Percentiles rank a stretch among this genome's conserved stretches.
phyloP scores from a whole-genome alignment of 92 coral and sea anemone genomes.

The Umimayanthus chanpuru region DNA sequence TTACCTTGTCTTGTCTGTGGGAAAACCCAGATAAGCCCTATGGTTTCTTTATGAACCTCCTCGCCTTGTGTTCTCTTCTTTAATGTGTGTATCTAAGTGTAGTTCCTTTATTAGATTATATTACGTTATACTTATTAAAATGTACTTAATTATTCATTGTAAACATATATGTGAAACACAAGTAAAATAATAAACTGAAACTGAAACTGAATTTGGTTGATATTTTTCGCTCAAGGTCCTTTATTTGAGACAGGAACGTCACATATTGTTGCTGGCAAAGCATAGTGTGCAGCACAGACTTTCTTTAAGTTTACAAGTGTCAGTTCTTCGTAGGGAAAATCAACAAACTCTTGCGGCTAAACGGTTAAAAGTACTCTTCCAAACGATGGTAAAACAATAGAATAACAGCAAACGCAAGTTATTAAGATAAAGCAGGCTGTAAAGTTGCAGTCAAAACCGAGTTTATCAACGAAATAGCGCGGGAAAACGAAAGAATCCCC shows the following conservation, averaged over 20 bases:
- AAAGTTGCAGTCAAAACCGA: conserved; percentile 21
- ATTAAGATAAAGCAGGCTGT: neutral
- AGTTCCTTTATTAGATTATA: no score
- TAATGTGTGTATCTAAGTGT: no score
- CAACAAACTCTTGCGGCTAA: conserved; percentile 37
- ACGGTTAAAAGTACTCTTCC: neutral
- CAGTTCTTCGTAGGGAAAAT: conserved; percentile 26
- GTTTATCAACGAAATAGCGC: conserved; percentile 13
- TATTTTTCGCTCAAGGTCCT: neutral
- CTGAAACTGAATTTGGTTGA: no score
- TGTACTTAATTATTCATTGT: no score
- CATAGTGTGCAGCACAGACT: conserved; percentile 38
- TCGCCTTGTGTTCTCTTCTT: no score
- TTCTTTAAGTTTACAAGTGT: conserved; percentile 32
- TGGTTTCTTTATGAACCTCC: no score
- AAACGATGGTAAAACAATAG: neutral
- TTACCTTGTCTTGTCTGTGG: neutral
- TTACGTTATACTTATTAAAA: no score
- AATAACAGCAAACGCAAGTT: neutral
- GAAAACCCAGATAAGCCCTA: no score
- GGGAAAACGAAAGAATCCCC: conserved; percentile 26
- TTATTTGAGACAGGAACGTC: conserved; percentile 27
- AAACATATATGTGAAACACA: no score
- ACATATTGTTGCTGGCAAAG: conserved; percentile 11
- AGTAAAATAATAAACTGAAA: no score